phyloP scores from a whole-genome alignment of 2,113 vertebrate species.

The Grantiella picta region DNA sequence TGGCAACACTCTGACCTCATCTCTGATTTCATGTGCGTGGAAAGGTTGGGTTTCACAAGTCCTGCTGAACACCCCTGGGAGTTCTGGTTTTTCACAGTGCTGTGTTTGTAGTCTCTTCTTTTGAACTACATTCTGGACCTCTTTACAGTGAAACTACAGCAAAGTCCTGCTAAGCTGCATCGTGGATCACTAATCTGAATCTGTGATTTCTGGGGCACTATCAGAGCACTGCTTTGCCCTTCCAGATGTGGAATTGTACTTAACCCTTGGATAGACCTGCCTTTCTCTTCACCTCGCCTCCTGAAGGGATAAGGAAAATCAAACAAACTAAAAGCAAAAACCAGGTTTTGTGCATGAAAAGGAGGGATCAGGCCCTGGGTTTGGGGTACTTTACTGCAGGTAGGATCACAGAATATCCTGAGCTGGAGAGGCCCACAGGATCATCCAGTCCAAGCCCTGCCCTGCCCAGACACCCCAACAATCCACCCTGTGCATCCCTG shows the following conservation, averaged over 20 bases:
- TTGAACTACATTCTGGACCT: neutral
- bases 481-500: neutral
- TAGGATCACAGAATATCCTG: neutral
- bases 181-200: neutral
- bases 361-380: neutral
- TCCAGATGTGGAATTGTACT: neutral
- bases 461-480: neutral
- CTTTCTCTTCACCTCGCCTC: neutral
- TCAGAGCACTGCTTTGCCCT: neutral
- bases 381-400: neutral
- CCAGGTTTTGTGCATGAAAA: neutral
- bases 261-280: neutral
- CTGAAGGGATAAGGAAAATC: neutral
- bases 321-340: neutral
- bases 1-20: accelerated
- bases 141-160: neutral
- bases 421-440: neutral
- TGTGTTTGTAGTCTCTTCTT: neutral
- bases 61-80: neutral
- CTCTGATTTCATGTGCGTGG: accelerated
- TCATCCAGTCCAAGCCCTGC: neutral
- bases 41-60: accelerated
- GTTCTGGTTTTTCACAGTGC: neutral
- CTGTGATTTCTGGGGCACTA: neutral
- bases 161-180: neutral